These are phyloP conservation scores for Oscheius sp. DNA, from an alignment of 2,888 invertebrate genomes.

Conservation along the genomic window DNA sequence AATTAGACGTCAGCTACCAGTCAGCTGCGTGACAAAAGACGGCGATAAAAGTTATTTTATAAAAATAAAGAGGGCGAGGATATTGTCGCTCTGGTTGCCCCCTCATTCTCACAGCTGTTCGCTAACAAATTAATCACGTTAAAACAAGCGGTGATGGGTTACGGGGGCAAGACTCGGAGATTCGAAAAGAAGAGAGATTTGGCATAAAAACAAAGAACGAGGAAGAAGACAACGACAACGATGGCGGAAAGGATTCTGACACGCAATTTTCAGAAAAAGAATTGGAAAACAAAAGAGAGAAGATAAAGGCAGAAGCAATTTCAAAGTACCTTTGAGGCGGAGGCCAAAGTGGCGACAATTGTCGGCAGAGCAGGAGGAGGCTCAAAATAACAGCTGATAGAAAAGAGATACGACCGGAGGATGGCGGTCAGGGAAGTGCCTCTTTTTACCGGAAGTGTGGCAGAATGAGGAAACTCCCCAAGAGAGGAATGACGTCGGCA, in stretches of 20 bases:
- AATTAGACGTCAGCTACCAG: background rate
- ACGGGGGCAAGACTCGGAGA: background rate
- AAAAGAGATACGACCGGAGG: background rate
- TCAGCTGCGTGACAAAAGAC: background rate
- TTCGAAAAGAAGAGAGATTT: background rate
- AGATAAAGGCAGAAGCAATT: background rate
- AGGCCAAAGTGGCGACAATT: slow-evolving; percentile 5
- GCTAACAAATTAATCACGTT: slow-evolving; percentile 10
- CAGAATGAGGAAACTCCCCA: background rate
- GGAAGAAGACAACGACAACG: background rate
- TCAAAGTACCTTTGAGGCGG: background rate
- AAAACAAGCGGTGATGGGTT: slow-evolving; percentile 8
- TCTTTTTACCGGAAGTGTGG: background rate
- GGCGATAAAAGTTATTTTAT: background rate
- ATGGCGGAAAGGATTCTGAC: background rate
- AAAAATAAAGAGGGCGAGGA: slow-evolving; percentile 7
- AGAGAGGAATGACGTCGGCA: background rate
- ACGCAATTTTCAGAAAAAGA: background rate
- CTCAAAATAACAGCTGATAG: slow-evolving; percentile 36
- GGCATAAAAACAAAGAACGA: background rate
- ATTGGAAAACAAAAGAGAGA: background rate
- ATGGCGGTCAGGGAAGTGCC: background rate
- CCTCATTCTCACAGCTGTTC: background rate
- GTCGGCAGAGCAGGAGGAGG: background rate
- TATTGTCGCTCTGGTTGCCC: background rate